Evolutionary conservation across 2,888 invertebrate genomes (phyloP), one percentile per base, ranked within the genome.

Genomic region (Electrophaes corylata): DNA sequence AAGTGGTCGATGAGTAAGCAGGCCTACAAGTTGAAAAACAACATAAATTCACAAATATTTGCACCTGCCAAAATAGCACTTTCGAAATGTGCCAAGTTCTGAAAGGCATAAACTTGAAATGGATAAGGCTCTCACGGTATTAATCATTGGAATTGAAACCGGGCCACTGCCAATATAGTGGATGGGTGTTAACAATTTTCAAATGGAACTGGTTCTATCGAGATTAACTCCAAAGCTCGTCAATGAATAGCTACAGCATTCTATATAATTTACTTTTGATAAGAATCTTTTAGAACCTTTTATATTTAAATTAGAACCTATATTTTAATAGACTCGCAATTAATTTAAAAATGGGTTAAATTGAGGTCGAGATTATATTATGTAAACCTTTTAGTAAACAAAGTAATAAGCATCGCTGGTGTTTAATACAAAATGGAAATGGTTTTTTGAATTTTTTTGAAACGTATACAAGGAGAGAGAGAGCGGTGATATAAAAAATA

Each of bases 151-250:
- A 52, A 64, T 64, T 58, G 58, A 60, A 64, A 62, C 54, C 44
- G 58, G 58, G 49, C 61, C 51, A 53, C 51, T 47, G 43, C 58
- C 60, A 62, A 66, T 62, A 60, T 62, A 57, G 39, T 65, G 48
- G 56, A 65, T 61, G 58, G 57, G 50, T 52, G 57, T 57, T 62
- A 66, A 61, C 62, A 64, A 64, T 64, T 62, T 62, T 61, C 39
- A 59, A 66, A 62, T 62, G 64, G 60, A 60, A 51, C 57, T 49
- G 40, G 45, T 57, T 37, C 53, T 37, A 26, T 47, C 53, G 43
- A 60, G 62, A 60, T 64, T 62, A 64, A 57, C 35, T 35, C 33
- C 29, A 37, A n/a, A 53, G 45, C 37, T 18, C 14, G 0, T 19
- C 23, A 37, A 44, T 37, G 35, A 39, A 44, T 10, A 16, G 55